Percentiles rank a stretch among this genome's conserved stretches.
Conservation (phyloP, 2,113 vertebrate genomes). For the Puffinus mauretanicus region DNA sequence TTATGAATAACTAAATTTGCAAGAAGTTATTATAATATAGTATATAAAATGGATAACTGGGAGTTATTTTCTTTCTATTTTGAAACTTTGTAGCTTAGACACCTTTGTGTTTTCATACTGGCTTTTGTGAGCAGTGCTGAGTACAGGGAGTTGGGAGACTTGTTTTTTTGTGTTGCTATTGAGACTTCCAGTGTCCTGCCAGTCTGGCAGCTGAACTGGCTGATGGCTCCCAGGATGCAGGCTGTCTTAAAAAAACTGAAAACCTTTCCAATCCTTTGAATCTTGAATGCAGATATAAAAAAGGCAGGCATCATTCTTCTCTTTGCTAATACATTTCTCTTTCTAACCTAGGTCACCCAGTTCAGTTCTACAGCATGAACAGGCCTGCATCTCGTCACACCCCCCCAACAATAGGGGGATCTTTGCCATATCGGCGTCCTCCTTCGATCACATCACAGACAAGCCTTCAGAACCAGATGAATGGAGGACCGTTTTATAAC, state of each 20-base stretch:
- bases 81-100: not conserved
- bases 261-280: not conserved
- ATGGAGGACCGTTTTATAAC: conserved; percentile 91
- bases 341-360: conserved; percentile 79
- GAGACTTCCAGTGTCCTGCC: not conserved
- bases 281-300: not conserved
- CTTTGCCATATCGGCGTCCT: conserved; percentile 92
- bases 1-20: not conserved
- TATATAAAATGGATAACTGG: not conserved
- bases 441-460: conserved; percentile 91
- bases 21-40: not conserved
- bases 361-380: conserved; percentile 99
- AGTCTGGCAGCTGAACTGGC: not conserved
- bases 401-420: conserved; percentile 87
- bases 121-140: not conserved
- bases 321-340: not conserved
- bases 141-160: not conserved
- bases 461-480: conserved; percentile 89
- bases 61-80: not conserved
- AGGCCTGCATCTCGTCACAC: conserved; percentile 85
- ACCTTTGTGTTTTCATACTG: not conserved
- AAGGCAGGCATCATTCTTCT: not conserved
- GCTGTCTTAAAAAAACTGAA: not conserved
- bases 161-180: not conserved
- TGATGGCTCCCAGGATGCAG: not conserved